phyloP scores from a whole-genome alignment of 30 jellyfish, hydroid and myxozoan genomes.

The Clytia hemisphaerica region DNA sequence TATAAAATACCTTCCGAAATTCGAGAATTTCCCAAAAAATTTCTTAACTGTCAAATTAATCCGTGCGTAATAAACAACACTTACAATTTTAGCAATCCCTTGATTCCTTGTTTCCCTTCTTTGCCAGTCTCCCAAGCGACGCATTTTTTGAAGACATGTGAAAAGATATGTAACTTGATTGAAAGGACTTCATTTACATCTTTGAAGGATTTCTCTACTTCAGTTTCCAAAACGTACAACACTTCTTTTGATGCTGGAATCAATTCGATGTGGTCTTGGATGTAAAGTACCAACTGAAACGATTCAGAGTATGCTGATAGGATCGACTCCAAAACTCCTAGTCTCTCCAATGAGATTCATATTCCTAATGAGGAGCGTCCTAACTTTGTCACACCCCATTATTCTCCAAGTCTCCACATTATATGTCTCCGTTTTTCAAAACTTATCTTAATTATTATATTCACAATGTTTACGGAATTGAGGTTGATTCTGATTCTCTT shows the following conservation, averaged over 20 bases:
- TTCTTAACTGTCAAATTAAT: neutral
- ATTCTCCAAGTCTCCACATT: too few species aligned
- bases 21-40: too few species aligned
- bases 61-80: neutral
- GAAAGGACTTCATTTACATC: slow-evolving; percentile 73
- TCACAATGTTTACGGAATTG: too few species aligned
- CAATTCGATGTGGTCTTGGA: slow-evolving; percentile 39
- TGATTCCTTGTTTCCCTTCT: slow-evolving; percentile 51
- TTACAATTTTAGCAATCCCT: slow-evolving; percentile 54
- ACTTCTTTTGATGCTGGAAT: slow-evolving; percentile 37
- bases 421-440: too few species aligned
- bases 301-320: neutral
- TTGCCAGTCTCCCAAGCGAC: slow-evolving; percentile 42
- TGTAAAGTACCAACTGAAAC: slow-evolving; percentile 41
- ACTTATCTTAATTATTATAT: too few species aligned
- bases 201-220: slow-evolving; percentile 52
- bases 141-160: slow-evolving; percentile 29
- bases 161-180: slow-evolving; percentile 46
- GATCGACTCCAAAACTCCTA: neutral
- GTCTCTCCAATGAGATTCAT: too few species aligned
- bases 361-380: too few species aligned
- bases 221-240: slow-evolving; percentile 33
- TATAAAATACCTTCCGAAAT: too few species aligned
- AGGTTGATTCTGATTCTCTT: too few species aligned
- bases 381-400: too few species aligned